Base-by-base conservation (phyloP, 2,888 invertebrate species). In the Cephus runcator region DNA sequence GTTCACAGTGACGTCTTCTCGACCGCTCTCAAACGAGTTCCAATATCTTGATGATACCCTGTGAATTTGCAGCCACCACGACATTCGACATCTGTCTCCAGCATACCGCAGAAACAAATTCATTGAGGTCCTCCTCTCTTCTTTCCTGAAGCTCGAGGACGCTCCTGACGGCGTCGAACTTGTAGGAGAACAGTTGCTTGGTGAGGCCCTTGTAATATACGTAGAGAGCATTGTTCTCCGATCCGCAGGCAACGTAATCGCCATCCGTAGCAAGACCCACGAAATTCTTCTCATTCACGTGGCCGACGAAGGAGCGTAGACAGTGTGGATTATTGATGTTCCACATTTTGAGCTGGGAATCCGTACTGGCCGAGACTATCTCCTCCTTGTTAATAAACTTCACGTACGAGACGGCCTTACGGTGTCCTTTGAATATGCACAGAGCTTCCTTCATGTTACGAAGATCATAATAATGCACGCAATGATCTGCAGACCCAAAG, bases 401-500 rank as follows among this genome's bases (percentile, higher is more conserved):
- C 0, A 98, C 98, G 92, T 98, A 98, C 1, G 98, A 98, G 1
- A 98, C 98, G 0, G 98, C 98, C 91, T 98, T 98, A 81, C 96
- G 94, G 90, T 98, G 98, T 68, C 98, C 98, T 86, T 96, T 95
- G 90, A 98, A 97, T 15, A 98, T 94, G 79, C 95, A 94, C 31
- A 98, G 93, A 1, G 98, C 95, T 82, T 96, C 95, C 79, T 96
- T 94, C 88, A 96, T 95, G 84, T 97, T 95, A 69, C 98, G 93
- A 83, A 98, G 93, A 92, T 98, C 98, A 92, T 98, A 98, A 90
- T 98, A 98, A 92, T 98, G 98, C 76, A 98, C 98, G 93, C 97
- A 97, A 92, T 98, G 98, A 92, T 98, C 98, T 34, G 98, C 98
- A n/a, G 97, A 97, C 23, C 98, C 98, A 92, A 98, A 98, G 1